Evolutionary conservation across 2,113 vertebrate genomes (phyloP), one percentile per base, ranked within the genome.

Genomic region (Mustelus asterias): DNA sequence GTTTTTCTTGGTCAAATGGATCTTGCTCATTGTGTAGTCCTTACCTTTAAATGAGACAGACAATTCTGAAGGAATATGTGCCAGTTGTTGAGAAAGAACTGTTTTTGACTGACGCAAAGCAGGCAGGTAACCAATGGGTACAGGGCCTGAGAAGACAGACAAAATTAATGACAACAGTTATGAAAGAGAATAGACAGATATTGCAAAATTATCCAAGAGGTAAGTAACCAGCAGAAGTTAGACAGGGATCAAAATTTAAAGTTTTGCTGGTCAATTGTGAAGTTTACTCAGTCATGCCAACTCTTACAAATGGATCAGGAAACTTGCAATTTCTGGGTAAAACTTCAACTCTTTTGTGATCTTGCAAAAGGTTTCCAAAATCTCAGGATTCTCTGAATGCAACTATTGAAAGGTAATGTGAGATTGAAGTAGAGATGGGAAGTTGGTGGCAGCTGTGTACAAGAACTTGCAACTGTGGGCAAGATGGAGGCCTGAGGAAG

Each of bases 51-150:
- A 97, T 99, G 99, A 29, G 99, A 99, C 97, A 99, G 98, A 98
- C 99, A 99, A 97, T 99, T 99, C 97, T 99, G 98, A 97, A 99
- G 98, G 98, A 99, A 99, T 98, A 99, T 99, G 98, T 99, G 99
- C 99, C 99, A 99, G 98, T 99, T 99, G 98, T 98, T 99, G 98
- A 99, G 98, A 98, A 99, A 99, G 98, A 99, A 99, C 97, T 99
- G 99, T 98, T 99, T 99, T 97, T 99, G 99, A 98, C 99, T 99
- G 97, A 99, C 99, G 98, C 99, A 99, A 97, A 99, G 98, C 97
- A 99, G 98, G 97, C 99, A 99, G 96, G 99, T 99, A 96, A 99
- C 99, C 98, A 99, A 97, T 96, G 99, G 99, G 97, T 99, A 99
- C 78, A 99, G 98, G 96, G 99, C 99, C 99, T 99, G 96, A 0